phyloP scores from a whole-genome alignment of 2,888 invertebrate species.

The Pollenia angustigena region DNA sequence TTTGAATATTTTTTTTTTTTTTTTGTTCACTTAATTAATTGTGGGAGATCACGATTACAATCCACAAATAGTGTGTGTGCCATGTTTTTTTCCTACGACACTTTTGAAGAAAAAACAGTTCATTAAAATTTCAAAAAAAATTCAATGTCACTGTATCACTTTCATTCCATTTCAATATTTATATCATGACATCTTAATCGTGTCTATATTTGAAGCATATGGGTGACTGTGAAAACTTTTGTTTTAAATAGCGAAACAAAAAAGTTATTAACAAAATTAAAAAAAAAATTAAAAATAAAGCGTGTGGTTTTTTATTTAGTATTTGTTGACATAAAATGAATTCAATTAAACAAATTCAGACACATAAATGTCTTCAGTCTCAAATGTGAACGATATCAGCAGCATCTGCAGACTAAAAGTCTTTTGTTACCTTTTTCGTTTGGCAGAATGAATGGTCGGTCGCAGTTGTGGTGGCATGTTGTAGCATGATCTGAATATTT shows the following conservation, averaged over 20 bases:
- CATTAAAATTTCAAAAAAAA: constrained; percentile 33
- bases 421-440: background rate
- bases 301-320: constrained; percentile 46
- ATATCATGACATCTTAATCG: constrained; percentile 65
- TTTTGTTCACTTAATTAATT: constrained; percentile 16
- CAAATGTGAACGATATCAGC: constrained; percentile 52
- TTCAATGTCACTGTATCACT: constrained; percentile 71
- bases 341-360: constrained; percentile 53
- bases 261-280: constrained; percentile 37
- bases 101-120: constrained; percentile 19
- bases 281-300: constrained; percentile 26
- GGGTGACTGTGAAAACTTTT: constrained; percentile 64
- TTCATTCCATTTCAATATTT: constrained; percentile 62
- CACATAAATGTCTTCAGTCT: constrained; percentile 32
- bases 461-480: constrained; percentile 11
- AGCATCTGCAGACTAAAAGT: background rate
- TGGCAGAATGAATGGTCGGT: background rate
- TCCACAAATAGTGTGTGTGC: constrained; percentile 26
- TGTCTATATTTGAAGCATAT: constrained; percentile 34
- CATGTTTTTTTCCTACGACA: background rate
- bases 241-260: background rate
- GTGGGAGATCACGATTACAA: constrained; percentile 45
- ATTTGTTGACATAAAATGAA: constrained; percentile 42
- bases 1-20: background rate
- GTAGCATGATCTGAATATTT: constrained; percentile 33